These are phyloP conservation scores for Caracal caracal DNA, from an alignment of 2,113 vertebrate species.

Conservation along the genomic window DNA sequence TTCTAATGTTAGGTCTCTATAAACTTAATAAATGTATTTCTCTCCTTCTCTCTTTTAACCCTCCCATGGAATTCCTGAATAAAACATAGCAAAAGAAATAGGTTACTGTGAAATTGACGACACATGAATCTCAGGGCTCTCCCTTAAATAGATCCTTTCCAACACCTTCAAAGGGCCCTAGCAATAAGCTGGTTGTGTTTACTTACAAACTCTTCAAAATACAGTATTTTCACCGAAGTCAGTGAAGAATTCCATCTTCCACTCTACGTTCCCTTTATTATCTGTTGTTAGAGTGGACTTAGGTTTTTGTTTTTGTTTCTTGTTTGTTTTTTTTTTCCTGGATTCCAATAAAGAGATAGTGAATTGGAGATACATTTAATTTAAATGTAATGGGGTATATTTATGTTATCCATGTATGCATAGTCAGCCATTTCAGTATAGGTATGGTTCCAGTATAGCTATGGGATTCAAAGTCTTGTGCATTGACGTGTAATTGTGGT, in stretches of 20 bases:
- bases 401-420: background rate
- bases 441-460: fast-evolving
- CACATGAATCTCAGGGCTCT: background rate
- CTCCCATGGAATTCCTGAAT: background rate
- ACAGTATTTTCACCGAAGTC: background rate
- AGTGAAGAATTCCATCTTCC: background rate
- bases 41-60: background rate
- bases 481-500: background rate
- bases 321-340: background rate
- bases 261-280: background rate
- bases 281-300: background rate
- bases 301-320: background rate
- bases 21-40: background rate
- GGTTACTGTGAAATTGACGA: background rate
- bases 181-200: background rate
- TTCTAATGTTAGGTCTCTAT: background rate
- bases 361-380: background rate
- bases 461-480: background rate
- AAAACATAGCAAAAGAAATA: background rate
- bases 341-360: background rate
- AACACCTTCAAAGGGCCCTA: background rate
- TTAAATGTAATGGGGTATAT: background rate
- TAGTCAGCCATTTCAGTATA: background rate
- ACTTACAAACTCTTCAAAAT: background rate
- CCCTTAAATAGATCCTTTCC: background rate